Percentiles rank a stretch among this genome's conserved stretches.
phyloP scores from a whole-genome alignment of 2,113 vertebrate species.

The Leucopsar rothschildi region DNA sequence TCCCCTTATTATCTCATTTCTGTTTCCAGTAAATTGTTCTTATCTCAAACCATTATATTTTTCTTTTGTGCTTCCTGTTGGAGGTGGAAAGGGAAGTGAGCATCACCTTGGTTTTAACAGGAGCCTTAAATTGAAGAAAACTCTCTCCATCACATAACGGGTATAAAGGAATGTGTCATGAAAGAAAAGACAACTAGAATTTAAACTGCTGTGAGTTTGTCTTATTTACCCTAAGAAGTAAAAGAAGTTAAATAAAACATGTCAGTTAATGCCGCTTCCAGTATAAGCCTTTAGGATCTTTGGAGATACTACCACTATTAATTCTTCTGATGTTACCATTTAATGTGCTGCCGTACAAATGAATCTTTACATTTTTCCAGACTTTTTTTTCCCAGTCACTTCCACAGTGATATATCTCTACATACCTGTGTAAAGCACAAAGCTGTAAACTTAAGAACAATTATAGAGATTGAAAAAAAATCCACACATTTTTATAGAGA shows the following conservation, averaged over 20 bases:
- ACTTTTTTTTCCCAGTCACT: not conserved
- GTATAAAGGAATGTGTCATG: not conserved
- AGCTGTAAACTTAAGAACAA: not conserved
- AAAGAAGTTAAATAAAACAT: not conserved
- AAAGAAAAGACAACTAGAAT: not conserved
- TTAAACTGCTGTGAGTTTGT: not conserved
- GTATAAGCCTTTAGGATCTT: not conserved
- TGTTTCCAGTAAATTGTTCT: not conserved
- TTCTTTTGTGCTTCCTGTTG: not conserved
- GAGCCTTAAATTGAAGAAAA: not conserved
- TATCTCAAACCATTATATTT: not conserved
- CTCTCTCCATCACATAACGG: not conserved
- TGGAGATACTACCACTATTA: not conserved
- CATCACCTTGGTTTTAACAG: not conserved
- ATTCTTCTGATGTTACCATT: not conserved
- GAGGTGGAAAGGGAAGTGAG: not conserved
- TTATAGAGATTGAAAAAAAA: not conserved
- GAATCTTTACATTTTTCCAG: not conserved
- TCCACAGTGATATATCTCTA: not conserved
- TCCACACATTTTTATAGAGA: not conserved
- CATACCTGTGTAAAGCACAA: not conserved
- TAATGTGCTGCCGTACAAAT: not conserved
- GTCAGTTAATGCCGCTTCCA: not conserved
- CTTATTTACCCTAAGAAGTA: not conserved
- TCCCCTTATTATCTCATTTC: not conserved